These are phyloP conservation scores for Hemichromis elongatus DNA, from an alignment of 2,113 vertebrate genomes.

Conservation along the genomic window DNA sequence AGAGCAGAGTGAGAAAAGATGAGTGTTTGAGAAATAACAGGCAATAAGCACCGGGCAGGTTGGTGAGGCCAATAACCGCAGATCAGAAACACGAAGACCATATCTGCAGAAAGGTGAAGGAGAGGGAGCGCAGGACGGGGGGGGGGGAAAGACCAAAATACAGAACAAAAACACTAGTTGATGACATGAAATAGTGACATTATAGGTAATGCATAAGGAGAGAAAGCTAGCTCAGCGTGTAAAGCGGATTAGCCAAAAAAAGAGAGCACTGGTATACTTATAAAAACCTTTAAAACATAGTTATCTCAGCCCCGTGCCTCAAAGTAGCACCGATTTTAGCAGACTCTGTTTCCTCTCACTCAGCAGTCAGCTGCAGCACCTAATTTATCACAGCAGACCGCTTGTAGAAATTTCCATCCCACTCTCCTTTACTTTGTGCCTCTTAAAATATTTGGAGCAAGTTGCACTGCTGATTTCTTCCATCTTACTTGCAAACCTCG, in stretches of 20 bases:
- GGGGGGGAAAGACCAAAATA: not conserved
- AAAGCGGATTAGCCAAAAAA: not conserved
- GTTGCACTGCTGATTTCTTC: accelerated
- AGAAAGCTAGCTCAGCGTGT: not conserved
- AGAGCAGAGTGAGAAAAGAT: not conserved
- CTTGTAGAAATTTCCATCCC: not conserved
- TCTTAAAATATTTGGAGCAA: not conserved
- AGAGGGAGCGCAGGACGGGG: not conserved
- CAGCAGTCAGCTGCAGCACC: not conserved
- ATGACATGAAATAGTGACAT: not conserved
- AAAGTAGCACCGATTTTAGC: not conserved
- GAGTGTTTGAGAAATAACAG: not conserved
- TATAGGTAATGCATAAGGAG: not conserved
- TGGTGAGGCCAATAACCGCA: not conserved
- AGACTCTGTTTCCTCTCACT: not conserved
- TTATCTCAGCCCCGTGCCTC: not conserved
- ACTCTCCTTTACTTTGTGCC: not conserved
- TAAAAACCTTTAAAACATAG: not conserved
- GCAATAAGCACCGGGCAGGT: not conserved
- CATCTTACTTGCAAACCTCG: not conserved
- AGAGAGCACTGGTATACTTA: not conserved
- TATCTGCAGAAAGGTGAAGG: not conserved
- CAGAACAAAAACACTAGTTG: not conserved
- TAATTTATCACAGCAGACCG: not conserved
- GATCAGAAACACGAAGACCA: not conserved